These are phyloP conservation scores for Ectropis grisescens DNA, from an alignment of 1,140 invertebrate genomes.

Conservation along the genomic window DNA sequence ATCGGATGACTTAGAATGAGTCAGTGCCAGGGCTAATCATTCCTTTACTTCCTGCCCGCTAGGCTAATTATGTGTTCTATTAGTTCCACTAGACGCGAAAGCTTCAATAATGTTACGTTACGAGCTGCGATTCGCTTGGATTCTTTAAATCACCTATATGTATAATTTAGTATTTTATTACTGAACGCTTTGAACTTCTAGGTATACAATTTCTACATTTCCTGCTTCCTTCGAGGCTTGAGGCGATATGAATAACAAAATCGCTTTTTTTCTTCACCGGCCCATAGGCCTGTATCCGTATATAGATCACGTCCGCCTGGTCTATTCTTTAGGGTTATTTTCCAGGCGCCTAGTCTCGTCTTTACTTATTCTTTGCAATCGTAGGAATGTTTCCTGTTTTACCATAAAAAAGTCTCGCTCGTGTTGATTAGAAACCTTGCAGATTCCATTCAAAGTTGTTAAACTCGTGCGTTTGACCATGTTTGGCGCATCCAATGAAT, in stretches of 20 bases:
- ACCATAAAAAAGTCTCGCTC: conserved; percentile 19
- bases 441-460: conserved; percentile 21
- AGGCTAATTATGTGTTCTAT: conserved; percentile 44
- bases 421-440: conserved; percentile 19
- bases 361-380: conserved; percentile 7
- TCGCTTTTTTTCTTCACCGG: too few relatives aligned
- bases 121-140: conserved; percentile 23
- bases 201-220: conserved; percentile 4
- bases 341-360: neutral
- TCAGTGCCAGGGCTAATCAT: conserved; percentile 38
- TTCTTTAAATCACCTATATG: conserved; percentile 23
- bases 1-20: conserved; percentile 28
- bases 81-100: conserved; percentile 48
- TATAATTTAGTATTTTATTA: conserved; percentile 5
- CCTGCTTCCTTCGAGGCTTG: conserved; percentile 14
- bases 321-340: conserved; percentile 1
- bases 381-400: conserved; percentile 19
- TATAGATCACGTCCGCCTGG: conserved; percentile 13
- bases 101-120: conserved; percentile 16
- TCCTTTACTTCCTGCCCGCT: conserved; percentile 41
- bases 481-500: conserved; percentile 32
- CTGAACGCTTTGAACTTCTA: conserved; percentile 6
- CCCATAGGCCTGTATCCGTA: too few relatives aligned
- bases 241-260: neutral
- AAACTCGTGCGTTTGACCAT: conserved; percentile 26